phyloP scores from a whole-genome alignment of 2,888 invertebrate species.

The Sclerodermus sp. region DNA sequence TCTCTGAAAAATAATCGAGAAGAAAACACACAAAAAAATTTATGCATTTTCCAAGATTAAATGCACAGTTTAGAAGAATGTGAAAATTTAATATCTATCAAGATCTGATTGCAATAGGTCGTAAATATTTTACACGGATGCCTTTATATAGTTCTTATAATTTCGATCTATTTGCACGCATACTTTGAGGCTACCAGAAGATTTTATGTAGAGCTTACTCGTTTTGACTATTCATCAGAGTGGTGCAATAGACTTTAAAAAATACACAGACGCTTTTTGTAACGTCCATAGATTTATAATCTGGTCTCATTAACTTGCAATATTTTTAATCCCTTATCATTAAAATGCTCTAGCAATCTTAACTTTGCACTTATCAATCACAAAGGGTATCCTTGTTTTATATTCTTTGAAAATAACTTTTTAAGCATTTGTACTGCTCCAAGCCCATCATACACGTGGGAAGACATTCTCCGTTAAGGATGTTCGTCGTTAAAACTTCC shows the following conservation, averaged over 20 bases:
- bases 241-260: constrained; percentile 21
- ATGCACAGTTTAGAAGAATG: neutral
- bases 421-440: constrained; percentile 28
- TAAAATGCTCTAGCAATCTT: constrained; percentile 23
- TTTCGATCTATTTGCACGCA: neutral
- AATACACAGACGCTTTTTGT: constrained; percentile 16
- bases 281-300: constrained; percentile 13
- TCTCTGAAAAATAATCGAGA: too few species aligned
- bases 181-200: neutral
- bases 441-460: constrained; percentile 13
- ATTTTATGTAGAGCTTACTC: constrained; percentile 7
- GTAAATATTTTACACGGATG: too few species aligned
- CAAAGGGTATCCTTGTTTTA: too few species aligned
- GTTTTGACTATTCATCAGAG: constrained; percentile 34
- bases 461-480: constrained; percentile 23
- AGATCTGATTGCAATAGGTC: neutral
- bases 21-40: too few species aligned
- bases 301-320: constrained; percentile 15
- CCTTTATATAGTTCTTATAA: neutral
- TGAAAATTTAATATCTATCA: neutral
- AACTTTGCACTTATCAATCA: constrained; percentile 22
- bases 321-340: constrained; percentile 10
- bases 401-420: too few species aligned
- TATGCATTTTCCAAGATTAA: neutral
- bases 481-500: constrained; percentile 13